Evolutionary conservation across 2,888 invertebrate species (phyloP).

Genomic region (Litoditis marina): DNA sequence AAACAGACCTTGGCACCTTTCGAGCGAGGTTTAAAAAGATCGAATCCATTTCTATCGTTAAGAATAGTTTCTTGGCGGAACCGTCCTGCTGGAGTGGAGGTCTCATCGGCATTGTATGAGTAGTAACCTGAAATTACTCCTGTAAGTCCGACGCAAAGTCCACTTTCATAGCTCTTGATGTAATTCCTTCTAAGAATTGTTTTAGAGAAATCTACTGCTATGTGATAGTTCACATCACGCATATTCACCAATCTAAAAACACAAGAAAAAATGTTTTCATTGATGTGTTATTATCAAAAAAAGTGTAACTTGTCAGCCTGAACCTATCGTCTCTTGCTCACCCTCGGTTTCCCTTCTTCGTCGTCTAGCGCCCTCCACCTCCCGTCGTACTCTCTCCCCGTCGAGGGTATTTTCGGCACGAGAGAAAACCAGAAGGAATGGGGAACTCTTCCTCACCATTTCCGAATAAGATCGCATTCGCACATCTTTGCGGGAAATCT

Average conservation of each 20-base stretch:
- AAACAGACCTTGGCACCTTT: too few species aligned
- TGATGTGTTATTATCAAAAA: too few species aligned
- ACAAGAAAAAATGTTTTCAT: too few species aligned
- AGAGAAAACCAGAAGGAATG: slow-evolving; percentile 37
- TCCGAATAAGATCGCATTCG: slow-evolving; percentile 39
- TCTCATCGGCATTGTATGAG: slow-evolving; percentile 4
- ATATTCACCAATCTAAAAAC: too few species aligned
- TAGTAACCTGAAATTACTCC: slow-evolving; percentile 12
- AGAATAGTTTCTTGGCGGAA: neutral
- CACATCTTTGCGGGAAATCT: slow-evolving; percentile 30
- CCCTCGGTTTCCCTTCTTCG: slow-evolving; percentile 19
- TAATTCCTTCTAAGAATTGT: neutral
- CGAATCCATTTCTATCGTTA: too few species aligned
- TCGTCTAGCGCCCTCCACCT: slow-evolving; percentile 27
- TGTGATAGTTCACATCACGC: too few species aligned
- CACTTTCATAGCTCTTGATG: neutral
- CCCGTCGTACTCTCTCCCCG: slow-evolving; percentile 21
- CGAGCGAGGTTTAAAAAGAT: too few species aligned
- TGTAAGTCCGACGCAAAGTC: neutral
- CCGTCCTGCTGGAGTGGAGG: neutral
- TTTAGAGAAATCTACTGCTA: too few species aligned
- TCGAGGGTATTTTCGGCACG: slow-evolving; percentile 38
- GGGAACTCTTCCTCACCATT: slow-evolving; percentile 35
- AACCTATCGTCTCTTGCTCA: neutral
- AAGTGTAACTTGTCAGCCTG: too few species aligned